Percentiles rank a stretch among this genome's conserved stretches.
These are phyloP conservation scores for Sericinus montela DNA, from an alignment of 2,888 invertebrate species.

Conservation along the genomic window DNA sequence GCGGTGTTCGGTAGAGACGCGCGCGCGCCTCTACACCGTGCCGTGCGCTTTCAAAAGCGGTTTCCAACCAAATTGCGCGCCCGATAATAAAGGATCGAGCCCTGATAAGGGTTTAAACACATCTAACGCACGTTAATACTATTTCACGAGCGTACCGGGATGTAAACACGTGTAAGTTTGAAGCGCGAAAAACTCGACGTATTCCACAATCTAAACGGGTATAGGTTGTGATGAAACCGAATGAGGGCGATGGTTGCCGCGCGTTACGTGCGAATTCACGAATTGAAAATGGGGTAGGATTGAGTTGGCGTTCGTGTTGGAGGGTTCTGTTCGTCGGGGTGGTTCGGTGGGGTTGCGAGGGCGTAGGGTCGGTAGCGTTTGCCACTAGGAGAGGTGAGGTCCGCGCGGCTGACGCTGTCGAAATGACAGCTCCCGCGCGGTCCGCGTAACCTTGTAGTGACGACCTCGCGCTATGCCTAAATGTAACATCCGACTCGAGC, in stretches of 20 bases:
- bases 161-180: constrained; percentile 8
- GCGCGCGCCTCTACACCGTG: constrained; percentile 26
- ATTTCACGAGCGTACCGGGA: constrained; percentile 15
- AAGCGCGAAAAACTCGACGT: not conserved
- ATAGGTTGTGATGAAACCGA: not conserved
- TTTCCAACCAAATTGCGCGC: constrained; percentile 21
- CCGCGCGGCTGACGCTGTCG: constrained; percentile 45
- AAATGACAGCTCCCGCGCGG: constrained; percentile 48
- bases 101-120: constrained; percentile 46
- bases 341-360: constrained; percentile 17
- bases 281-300: no score
- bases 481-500: constrained; percentile 40
- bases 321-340: constrained; percentile 15
- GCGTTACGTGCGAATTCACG: not conserved
- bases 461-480: constrained; percentile 52
- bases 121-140: constrained; percentile 23
- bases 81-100: constrained; percentile 33
- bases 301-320: constrained; percentile 8
- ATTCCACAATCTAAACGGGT: not conserved
- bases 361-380: constrained; percentile 16
- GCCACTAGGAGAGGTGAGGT: constrained; percentile 42
- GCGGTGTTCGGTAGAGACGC: constrained; percentile 22
- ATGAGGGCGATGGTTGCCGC: not conserved
- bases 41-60: constrained; percentile 21
- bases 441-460: constrained; percentile 38